Evolutionary conservation across 2,113 vertebrate species (phyloP).

Genomic region (Apeltes quadracus): DNA sequence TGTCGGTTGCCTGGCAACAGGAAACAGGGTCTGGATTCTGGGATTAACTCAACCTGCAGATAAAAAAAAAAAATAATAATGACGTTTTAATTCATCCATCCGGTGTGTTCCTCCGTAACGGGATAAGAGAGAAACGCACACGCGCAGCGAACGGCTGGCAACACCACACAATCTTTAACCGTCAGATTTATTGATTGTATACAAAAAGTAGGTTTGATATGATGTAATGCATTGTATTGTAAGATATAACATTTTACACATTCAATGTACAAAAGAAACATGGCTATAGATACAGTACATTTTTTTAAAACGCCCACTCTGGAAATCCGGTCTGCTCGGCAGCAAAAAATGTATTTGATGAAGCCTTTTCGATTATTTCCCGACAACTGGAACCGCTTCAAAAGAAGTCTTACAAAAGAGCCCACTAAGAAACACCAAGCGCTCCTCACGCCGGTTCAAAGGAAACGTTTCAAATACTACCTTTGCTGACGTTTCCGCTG

Average conservation of each 20-base stretch:
- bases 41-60: background rate
- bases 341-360: conserved; percentile 51
- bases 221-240: conserved; percentile 87
- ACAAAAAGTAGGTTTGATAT: conserved; percentile 87
- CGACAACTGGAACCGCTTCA: conserved; percentile 47
- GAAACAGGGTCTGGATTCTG: background rate
- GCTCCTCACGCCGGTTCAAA: conserved; percentile 30
- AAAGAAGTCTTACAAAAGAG: too few relatives aligned
- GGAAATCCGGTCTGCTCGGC: conserved; percentile 56
- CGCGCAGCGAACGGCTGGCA: conserved; percentile 5
- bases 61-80: background rate
- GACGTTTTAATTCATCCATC: background rate
- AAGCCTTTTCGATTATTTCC: conserved; percentile 29
- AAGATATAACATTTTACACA: conserved; percentile 86
- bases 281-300: conserved; percentile 77
- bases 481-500: conserved; percentile 40
- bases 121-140: background rate
- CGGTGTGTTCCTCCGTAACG: background rate
- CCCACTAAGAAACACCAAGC: conserved; percentile 41
- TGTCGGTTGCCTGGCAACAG: conserved; percentile 33
- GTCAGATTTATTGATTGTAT: conserved; percentile 85
- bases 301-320: conserved; percentile 76
- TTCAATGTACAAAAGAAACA: conserved; percentile 84
- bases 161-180: conserved; percentile 62
- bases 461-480: conserved; percentile 40